Base-by-base conservation (phyloP, 1,140 invertebrate genomes). In the Orius laevigatus region DNA sequence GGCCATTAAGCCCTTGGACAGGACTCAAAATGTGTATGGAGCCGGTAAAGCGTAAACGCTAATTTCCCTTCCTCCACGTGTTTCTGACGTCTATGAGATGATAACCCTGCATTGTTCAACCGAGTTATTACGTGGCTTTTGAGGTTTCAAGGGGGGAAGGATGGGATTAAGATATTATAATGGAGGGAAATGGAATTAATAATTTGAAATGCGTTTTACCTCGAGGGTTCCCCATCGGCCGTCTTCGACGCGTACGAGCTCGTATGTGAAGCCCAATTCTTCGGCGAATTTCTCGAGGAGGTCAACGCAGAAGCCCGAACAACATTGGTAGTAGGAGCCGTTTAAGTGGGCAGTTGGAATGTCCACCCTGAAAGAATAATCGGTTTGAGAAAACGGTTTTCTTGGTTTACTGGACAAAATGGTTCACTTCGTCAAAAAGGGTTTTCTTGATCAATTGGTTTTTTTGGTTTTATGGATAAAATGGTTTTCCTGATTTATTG, bases 281-380 rank as follows among this genome's bases (percentile, higher is more conserved):
- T 89, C 79, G 35, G 85, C 84, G 62, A 90, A 81, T 63, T 86
- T 89, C 59, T 86, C 80, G 40, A 97, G 71, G 15, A 97, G 69
- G 68, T 98, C 94, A 52, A 98, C 94, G 66, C 91, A 96, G 64
- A 97, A 94, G 11, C 95, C 95, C 48, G 90, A 91, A 64, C 93
- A 98, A 68, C 95, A 98, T 58, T 87, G 84, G 63, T 81, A 89
- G 55, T 84, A 76, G 46, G 79, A 84, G 52, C 78, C 82, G 63
- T 91, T 88, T 49, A 77, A 73, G 60, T 84, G 79, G 20, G 82
- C 81, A 50, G 75, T 71, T 11, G 76, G 71, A 35, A 79, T 72
- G 63, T 89, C 83, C 55, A 85, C 70, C 53, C 84, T 88, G 67
- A 33, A 69, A 70, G n/a, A n/a, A n/a, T n/a, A 25, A 25, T 25